Evolutionary conservation across 2,113 vertebrate species (phyloP).

Genomic region (Cebus imitator): DNA sequence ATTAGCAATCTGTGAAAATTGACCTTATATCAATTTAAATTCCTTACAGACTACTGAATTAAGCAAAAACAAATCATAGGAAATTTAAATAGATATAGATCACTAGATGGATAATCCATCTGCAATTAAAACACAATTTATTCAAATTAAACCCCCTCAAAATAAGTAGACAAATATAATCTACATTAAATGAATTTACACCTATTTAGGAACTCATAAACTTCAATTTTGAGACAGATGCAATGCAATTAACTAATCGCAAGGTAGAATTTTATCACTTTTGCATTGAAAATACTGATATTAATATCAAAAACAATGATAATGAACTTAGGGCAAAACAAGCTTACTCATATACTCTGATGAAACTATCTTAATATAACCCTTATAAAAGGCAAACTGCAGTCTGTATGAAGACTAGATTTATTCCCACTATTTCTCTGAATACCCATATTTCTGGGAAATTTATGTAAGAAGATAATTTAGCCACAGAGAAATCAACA

Average conservation of each 20-base stretch:
- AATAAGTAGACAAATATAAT: not conserved
- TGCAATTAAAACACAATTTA: not conserved
- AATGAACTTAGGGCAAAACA: not conserved
- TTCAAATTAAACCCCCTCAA: not conserved
- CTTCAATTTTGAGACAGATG: not conserved
- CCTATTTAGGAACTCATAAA: not conserved
- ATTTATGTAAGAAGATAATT: not conserved
- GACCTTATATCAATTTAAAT: not conserved
- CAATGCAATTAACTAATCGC: conserved; percentile 9
- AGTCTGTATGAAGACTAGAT: not conserved
- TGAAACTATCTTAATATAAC: not conserved
- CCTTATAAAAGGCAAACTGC: not conserved
- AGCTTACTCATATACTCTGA: not conserved
- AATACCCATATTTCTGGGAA: conserved; percentile 9
- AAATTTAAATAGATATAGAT: not conserved
- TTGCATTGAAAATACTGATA: not conserved
- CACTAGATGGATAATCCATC: not conserved
- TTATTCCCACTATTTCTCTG: not conserved
- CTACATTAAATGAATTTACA: conserved; percentile 13
- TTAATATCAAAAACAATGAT: not conserved
- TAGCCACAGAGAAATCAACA: not conserved
- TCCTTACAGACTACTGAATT: not conserved
- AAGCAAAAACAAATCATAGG: not conserved
- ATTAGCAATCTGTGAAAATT: not conserved
- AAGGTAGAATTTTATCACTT: not conserved